Base-by-base conservation (phyloP, 2,113 vertebrate species). In the Daboia siamensis region DNA sequence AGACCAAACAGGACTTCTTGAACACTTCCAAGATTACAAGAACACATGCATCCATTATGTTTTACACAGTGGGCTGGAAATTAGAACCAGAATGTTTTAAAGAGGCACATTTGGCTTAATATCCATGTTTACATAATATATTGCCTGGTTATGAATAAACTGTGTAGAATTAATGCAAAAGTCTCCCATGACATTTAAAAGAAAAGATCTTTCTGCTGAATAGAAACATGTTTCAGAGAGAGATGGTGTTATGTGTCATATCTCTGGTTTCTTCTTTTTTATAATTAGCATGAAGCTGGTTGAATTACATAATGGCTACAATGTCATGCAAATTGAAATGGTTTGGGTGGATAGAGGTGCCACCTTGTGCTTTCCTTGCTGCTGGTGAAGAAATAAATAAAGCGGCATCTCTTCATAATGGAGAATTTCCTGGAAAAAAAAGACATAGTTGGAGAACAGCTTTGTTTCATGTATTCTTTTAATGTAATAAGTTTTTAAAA, bases 1-100 rank as follows among this genome's bases (percentile, higher is more conserved):
- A 94, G 96, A 89, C 92, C 91, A 85, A 88, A 33, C 92, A 93
- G 92, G 93, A 87, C 90, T 93, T 91, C 69, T 59, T 93, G 96
- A 87, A 96, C 90, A 94, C 80, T 64, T 92, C 44, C 1, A 21
- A 91, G 51, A 86, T 69, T 39, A 54, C 89, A 91, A 92, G 91
- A 23, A 87, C 88, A 90, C 52, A 91, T 46, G 1, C 0, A 74
- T 89, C 91, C 8, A 92, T 94, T 93, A 86, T 90, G 85, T 29
- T 13, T n/a, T 59, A 88, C 90, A 85, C 29, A 90, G 93, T 92
- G 90, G 55, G 93, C 56, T 85, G 0, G 10, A 39, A 64, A 94
- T 91, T 84, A 80, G 92, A 92, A 57, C 0, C 7, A 20, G 23
- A 6, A 7, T 69, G 46, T 90, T 92, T 59, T 61, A 90, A 88